These are phyloP conservation scores for Pangasius sanitwongsei DNA, from an alignment of 2,797 vertebrate species.

Conservation along the genomic window DNA sequence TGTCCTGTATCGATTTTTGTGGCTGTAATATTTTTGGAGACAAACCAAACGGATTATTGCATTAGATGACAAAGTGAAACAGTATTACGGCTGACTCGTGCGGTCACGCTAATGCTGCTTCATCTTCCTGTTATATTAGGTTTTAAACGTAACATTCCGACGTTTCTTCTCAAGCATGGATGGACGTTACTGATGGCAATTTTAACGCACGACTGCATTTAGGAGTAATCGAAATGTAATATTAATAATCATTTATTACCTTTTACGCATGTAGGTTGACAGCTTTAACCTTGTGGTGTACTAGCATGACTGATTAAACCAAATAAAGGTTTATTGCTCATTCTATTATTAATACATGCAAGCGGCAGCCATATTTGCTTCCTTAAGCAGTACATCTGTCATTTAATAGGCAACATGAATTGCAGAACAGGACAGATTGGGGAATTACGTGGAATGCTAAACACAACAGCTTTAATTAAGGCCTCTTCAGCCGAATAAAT, in stretches of 20 bases:
- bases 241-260: neutral
- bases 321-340: neutral
- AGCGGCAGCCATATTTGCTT: constrained; percentile 39
- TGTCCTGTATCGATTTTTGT: constrained; percentile 43
- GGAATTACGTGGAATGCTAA: constrained; percentile 53
- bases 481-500: constrained; percentile 26
- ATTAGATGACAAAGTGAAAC: constrained; percentile 48
- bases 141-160: constrained; percentile 16
- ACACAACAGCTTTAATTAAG: constrained; percentile 48
- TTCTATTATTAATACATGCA: neutral
- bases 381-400: constrained; percentile 47
- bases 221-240: neutral
- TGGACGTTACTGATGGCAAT: neutral
- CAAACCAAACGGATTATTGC: constrained; percentile 51
- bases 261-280: neutral
- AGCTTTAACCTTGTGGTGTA: neutral
- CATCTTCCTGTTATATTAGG: constrained; percentile 23
- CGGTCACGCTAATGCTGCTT: constrained; percentile 19
- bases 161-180: neutral
- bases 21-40: constrained; percentile 51
- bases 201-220: neutral
- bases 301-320: neutral
- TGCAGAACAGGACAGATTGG: constrained; percentile 44
- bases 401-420: constrained; percentile 52
- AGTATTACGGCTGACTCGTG: constrained; percentile 29